Evolutionary conservation across 2,113 vertebrate species (phyloP).

Genomic region (Peromyscus leucopus): DNA sequence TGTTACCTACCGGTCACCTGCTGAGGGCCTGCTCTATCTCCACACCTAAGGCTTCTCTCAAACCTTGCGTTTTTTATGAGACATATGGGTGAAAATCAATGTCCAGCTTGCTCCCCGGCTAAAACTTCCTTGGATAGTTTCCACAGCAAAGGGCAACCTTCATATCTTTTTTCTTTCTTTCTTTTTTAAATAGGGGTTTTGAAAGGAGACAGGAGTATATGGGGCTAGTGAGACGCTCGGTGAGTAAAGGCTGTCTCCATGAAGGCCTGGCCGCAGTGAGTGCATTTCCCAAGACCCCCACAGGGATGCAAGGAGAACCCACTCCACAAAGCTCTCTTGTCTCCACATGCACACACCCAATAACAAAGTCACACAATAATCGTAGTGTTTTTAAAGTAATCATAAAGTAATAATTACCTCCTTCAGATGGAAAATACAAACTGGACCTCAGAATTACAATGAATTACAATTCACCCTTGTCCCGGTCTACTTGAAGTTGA

Average conservation of each 20-base stretch:
- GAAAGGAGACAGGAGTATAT: background rate
- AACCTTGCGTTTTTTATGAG: background rate
- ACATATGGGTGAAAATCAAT: background rate
- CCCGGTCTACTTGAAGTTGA: background rate
- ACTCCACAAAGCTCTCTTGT: background rate
- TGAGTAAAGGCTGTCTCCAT: too few species aligned
- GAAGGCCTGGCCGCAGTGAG: background rate
- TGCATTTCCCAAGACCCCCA: background rate
- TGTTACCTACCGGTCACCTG: background rate
- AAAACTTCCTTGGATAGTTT: background rate
- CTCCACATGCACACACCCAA: background rate
- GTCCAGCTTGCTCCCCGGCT: background rate
- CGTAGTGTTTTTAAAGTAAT: background rate
- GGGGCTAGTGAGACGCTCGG: too few species aligned
- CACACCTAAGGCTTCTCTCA: background rate
- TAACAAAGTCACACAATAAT: background rate
- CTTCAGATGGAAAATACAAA: background rate
- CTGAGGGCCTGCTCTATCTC: fast-evolving
- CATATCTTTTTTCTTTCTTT: background rate
- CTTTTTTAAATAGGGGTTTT: background rate
- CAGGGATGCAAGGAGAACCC: background rate
- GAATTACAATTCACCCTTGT: background rate
- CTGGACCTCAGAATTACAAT: background rate
- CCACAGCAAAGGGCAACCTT: background rate
- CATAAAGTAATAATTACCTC: background rate